Conservation (phyloP, 2,888 invertebrate species). For the Diarsia brunnea region DNA sequence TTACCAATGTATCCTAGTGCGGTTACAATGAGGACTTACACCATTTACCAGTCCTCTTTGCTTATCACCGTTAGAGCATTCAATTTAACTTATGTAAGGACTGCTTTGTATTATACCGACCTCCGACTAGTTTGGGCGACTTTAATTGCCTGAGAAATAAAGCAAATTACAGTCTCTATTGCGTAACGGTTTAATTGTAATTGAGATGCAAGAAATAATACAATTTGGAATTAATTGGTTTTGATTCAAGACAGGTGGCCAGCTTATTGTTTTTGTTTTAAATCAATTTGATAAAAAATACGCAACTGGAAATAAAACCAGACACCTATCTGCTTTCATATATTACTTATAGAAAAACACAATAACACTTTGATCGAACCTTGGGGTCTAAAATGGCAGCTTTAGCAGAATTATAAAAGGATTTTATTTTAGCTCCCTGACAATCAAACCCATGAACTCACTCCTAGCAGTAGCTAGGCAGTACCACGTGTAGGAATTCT, state of each 20-base stretch:
- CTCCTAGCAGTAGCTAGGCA: background rate
- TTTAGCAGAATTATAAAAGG: too few relatives aligned
- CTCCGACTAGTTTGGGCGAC: conserved; percentile 35
- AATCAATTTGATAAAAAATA: background rate
- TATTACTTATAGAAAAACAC: background rate
- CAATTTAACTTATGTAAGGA: conserved; percentile 29
- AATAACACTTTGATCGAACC: background rate
- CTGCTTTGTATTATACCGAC: conserved; percentile 21
- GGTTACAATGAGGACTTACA: background rate
- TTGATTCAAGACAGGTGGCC: conserved; percentile 7
- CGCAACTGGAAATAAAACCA: background rate
- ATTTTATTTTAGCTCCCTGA: background rate
- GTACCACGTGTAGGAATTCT: background rate
- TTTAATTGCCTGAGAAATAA: conserved; percentile 60
- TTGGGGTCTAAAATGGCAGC: background rate
- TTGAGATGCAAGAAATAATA: conserved; percentile 35
- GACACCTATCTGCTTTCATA: background rate
- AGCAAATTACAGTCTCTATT: conserved; percentile 46
- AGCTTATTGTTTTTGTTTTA: background rate
- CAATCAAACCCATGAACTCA: background rate
- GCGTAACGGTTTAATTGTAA: conserved; percentile 49
- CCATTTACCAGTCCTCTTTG: background rate
- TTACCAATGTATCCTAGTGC: background rate
- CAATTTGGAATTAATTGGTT: conserved; percentile 22
- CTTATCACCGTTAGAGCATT: background rate